Evolutionary conservation across 2,888 invertebrate species (phyloP), one percentile per base, ranked within the genome.

Genomic region (Phaonia tiefii): DNA sequence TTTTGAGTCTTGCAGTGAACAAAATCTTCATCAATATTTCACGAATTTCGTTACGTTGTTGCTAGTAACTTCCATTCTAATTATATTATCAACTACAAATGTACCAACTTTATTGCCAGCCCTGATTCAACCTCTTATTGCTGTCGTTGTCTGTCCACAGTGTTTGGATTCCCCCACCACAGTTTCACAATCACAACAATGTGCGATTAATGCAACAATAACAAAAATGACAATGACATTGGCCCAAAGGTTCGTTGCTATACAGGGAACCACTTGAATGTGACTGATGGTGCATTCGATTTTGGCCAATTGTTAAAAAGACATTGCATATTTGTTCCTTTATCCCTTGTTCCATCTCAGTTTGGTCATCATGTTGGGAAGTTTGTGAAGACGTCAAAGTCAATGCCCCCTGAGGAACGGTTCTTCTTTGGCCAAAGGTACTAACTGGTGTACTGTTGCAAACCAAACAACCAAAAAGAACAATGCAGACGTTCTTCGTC

Each of bases 391-490:
- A 60, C 75, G 79, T 75, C 79, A 79, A 76, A 70, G 80, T 76
- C 80, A 80, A 70, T 80, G 76, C 69, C 80, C 80, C 73, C 42
- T 39, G 7, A 26, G 66, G 76, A 77, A 80, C 76, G 74, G 80
- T 80, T 73, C 37, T 76, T 76, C 70, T 65, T 49, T 56, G 20
- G 44, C 31, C 51, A 7, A 63, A 51, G 13, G 37, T 63, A 51
- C 49, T 17, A 31, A 51, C 49, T 15, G 25, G 39, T 69, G 60
- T 20, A 15, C 49, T 67, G 37, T 58, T 31, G n/a, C 8, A 25
- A 42, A 22, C 20, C 20, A 39, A 56, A 72, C 66, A 72, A 60
- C 58, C 54, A 51, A 15, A 63, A 51, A 49, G 17, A 20, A 31
- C 4, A 31, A 31, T n/a, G 37, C 15, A 37, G 44, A 44, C 67